A percentile compares a stretch with the other conserved stretches of the same genome.
These are phyloP conservation scores for Cathartes aura DNA, from an alignment of 2,113 vertebrate species.

Conservation along the genomic window DNA sequence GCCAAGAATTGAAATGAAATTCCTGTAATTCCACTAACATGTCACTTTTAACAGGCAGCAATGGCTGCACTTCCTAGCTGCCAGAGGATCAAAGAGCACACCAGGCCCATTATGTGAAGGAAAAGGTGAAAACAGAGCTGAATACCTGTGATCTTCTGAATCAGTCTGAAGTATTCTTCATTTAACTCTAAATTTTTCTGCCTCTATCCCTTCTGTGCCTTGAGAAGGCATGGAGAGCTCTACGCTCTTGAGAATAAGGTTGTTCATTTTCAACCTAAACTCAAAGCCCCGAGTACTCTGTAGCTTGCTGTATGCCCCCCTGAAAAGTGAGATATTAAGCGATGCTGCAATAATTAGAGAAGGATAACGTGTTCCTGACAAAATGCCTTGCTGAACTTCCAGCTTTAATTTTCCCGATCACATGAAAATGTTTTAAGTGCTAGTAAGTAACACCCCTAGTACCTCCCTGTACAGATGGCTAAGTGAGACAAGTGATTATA, in stretches of 20 bases:
- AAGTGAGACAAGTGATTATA: background rate
- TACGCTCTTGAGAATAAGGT: background rate
- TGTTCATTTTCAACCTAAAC: background rate
- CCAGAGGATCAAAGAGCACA: background rate
- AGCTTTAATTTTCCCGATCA: background rate
- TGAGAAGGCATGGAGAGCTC: background rate
- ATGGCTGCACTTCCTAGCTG: background rate
- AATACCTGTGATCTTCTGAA: background rate
- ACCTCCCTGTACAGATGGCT: background rate
- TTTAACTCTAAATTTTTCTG: background rate
- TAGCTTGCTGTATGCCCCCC: background rate
- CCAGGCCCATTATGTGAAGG: background rate
- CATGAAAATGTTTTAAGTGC: background rate
- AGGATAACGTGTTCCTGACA: background rate
- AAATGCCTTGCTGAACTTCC: background rate
- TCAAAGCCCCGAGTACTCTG: background rate
- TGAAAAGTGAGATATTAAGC: background rate
- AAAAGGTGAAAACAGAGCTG: background rate
- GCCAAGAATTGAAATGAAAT: background rate
- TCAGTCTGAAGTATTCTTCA: background rate
- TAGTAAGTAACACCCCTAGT: background rate
- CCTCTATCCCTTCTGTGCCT: background rate
- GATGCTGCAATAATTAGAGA: background rate
- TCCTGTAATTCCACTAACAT: slow-evolving; percentile 30
- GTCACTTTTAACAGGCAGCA: slow-evolving; percentile 15